phyloP scores from a whole-genome alignment of 2,113 vertebrate species.

The Neolamprologus modestus region DNA sequence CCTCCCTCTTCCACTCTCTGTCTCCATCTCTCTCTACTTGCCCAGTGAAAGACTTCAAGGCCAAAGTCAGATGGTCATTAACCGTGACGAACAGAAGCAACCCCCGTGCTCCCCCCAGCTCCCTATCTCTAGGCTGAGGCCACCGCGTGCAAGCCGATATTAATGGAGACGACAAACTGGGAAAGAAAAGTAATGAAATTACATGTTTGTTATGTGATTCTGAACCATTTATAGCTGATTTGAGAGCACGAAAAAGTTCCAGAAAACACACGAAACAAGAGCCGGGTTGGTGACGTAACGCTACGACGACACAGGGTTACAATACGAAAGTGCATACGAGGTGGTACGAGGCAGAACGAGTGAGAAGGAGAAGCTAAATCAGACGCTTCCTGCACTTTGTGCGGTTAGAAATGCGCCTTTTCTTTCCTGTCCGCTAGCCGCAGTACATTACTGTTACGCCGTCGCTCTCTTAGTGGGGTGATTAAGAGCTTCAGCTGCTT shows the following conservation, averaged over 20 bases:
- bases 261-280: not conserved
- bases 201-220: not conserved
- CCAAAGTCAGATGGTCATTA: constrained; percentile 66
- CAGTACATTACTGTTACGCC: not conserved
- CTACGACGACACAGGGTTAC: accelerated
- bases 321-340: not conserved
- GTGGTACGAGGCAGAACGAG: not conserved
- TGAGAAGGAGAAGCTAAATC: not conserved
- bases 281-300: not conserved
- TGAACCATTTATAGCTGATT: not conserved
- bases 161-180: not conserved
- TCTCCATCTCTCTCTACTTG: constrained; percentile 2
- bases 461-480: not conserved
- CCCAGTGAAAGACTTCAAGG: constrained; percentile 66
- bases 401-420: not conserved
- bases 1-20: not conserved
- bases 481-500: constrained; percentile 28
- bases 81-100: constrained; percentile 48
- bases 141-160: not conserved
- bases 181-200: not conserved
- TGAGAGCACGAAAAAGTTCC: not conserved
- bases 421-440: not conserved
- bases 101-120: not conserved
- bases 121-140: not conserved
- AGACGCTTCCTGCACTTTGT: not conserved